Conservation (phyloP, 1,140 invertebrate species). For the Drosophila sproati region DNA sequence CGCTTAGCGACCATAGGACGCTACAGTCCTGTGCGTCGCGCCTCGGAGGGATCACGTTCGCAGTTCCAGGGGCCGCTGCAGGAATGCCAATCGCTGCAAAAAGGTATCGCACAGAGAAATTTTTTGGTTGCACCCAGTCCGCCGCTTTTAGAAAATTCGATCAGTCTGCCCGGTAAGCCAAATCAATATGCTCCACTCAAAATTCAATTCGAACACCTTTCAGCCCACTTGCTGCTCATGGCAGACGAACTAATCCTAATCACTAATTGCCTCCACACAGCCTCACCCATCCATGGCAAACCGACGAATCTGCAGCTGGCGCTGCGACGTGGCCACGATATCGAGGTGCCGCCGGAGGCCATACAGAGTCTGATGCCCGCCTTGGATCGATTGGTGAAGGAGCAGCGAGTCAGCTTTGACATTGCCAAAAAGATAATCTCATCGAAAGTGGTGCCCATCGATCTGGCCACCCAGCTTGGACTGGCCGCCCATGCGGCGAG, state of each 20-base stretch:
- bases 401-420: slow-evolving; percentile 83
- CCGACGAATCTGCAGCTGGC: slow-evolving; percentile 59
- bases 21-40: slow-evolving; percentile 95
- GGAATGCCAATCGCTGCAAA: slow-evolving; percentile 89
- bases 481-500: slow-evolving; percentile 75
- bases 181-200: slow-evolving; percentile 7
- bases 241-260: not conserved
- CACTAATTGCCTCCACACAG: slow-evolving; percentile 73
- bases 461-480: slow-evolving; percentile 81
- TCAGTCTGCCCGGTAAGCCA: slow-evolving; percentile 82
- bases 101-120: slow-evolving; percentile 86
- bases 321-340: slow-evolving; percentile 71
- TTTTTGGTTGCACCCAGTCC: slow-evolving; percentile 85
- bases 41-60: slow-evolving; percentile 87
- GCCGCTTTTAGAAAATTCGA: slow-evolving; percentile 85
- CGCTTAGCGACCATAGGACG: slow-evolving; percentile 85
- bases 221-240: too few species aligned
- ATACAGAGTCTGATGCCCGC: slow-evolving; percentile 81
- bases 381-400: slow-evolving; percentile 83
- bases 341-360: slow-evolving; percentile 79
- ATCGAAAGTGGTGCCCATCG: slow-evolving; percentile 84
- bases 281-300: slow-evolving; percentile 88
- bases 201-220: not conserved
- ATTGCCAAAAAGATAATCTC: slow-evolving; percentile 83
- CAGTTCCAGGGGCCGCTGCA: slow-evolving; percentile 87